Evolutionary conservation across 2,113 vertebrate genomes (phyloP), one percentile per base, ranked within the genome.

Genomic region (Sisor rabdophorus): DNA sequence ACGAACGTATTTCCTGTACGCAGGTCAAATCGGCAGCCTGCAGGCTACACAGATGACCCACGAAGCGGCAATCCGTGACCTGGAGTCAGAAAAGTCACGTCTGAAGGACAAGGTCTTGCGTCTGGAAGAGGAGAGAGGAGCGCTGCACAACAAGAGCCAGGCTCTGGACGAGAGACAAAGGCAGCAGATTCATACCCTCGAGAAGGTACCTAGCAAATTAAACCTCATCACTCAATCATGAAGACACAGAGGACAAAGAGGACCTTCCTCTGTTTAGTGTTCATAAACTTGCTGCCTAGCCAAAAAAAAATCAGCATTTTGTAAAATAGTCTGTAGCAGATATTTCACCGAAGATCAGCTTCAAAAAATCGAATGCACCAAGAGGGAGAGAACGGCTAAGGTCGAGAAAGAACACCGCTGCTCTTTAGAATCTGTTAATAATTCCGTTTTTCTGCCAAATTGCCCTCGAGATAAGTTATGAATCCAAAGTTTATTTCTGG

Each of bases 21-120:
- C 84, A 99, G 97, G 96, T 92, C 96, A 98, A 83, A 98, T 98
- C 78, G 97, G 97, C 89, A 98, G 94, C 88, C 95, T 99, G 83
- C 96, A 98, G 89, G 97, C 96, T 87, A 96, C 94, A 71, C 96
- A 98, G 80, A 95, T 98, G 94, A 97, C 94, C 86, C 96, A 98
- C 82, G 96, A 99, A 82, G 95, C 97, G 52, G 95, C 95, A 84
- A 98, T 99, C 88, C 92, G 95, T 85, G 96, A 99, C 87, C 89
- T 99, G 89, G 95, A 98, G 90, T 97, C 94, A n/a, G 96, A 98
- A 90, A 95, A 95, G 59, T 93, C 90, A 79, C 94, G 93, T 75
- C 91, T 95, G 88, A 95, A 94, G 85, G 97, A 98, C 85, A 96
- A 95, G 85, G 89, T 98, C 69, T 85, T 92, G 78, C 91, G 95